Conservation (phyloP, 2,888 invertebrate species). For the Phyllotreta cruciferae region DNA sequence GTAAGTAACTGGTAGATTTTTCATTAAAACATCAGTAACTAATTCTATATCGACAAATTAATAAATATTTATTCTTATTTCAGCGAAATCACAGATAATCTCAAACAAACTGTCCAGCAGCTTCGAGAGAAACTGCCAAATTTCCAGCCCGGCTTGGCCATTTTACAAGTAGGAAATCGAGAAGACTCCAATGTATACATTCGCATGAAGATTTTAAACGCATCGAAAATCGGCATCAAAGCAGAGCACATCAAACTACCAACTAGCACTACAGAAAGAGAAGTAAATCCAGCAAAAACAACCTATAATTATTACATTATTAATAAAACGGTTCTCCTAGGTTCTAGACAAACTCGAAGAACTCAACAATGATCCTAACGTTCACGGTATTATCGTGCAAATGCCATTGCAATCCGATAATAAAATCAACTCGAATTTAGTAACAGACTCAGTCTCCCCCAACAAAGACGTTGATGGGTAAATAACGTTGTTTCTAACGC, state of each 20-base stretch:
- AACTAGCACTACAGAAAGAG: conserved; percentile 78
- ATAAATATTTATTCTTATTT: conserved; percentile 41
- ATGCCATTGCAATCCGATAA: conserved; percentile 90
- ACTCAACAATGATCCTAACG: conserved; percentile 81
- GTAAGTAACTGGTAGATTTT: conserved; percentile 61
- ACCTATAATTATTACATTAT: too few species aligned
- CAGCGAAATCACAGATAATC: conserved; percentile 75
- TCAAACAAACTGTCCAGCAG: conserved; percentile 70
- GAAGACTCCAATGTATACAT: conserved; percentile 99
- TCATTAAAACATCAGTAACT: not conserved
- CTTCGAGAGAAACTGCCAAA: conserved; percentile 66
- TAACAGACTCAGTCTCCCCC: conserved; percentile 87
- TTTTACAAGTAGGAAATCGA: conserved; percentile 94
- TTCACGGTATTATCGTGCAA: conserved; percentile 97
- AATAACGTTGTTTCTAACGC: conserved; percentile 41
- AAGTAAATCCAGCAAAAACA: too few species aligned
- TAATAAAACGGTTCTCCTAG: conserved; percentile 57
- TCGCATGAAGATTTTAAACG: conserved; percentile 92
- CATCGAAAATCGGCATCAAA: conserved; percentile 86
- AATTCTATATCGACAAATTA: conserved; percentile 1
- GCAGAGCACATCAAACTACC: conserved; percentile 84
- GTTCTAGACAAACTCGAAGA: conserved; percentile 72
- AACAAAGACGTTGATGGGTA: conserved; percentile 97
- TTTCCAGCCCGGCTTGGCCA: conserved; percentile 82
- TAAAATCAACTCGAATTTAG: conserved; percentile 82